phyloP scores from a whole-genome alignment of 1,140 invertebrate species.

The Paracyclopina nana region DNA sequence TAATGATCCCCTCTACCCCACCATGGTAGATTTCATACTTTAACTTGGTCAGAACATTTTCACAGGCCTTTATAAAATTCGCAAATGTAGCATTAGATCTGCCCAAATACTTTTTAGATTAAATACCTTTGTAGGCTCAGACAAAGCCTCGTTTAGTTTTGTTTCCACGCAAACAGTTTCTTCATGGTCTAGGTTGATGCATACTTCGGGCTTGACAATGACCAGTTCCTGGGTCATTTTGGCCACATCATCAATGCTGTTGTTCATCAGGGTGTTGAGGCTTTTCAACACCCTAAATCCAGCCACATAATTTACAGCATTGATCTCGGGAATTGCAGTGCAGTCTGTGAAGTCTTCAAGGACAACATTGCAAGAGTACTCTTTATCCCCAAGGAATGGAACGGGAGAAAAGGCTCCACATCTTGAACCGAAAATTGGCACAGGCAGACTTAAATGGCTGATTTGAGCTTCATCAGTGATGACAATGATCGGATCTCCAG shows the following conservation, averaged over 20 bases:
- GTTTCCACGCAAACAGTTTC: background rate
- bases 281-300: too few species aligned
- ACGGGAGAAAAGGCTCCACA: background rate
- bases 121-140: background rate
- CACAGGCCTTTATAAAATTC: too few species aligned
- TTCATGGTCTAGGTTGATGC: background rate
- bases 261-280: too few species aligned
- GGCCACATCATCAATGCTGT: background rate
- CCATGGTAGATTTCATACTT: background rate
- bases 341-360: too few species aligned
- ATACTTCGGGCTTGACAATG: background rate
- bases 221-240: background rate
- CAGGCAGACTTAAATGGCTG: background rate
- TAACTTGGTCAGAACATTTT: background rate
- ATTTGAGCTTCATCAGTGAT: background rate
- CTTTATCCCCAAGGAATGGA: background rate
- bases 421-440: background rate
- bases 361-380: background rate
- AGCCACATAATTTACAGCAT: too few species aligned
- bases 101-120: too few species aligned
- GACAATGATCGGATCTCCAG: background rate
- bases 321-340: too few species aligned
- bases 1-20: background rate
- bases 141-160: background rate
- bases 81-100: too few species aligned